Conservation (phyloP, 2,113 vertebrate species). For the Apteryx owenii region DNA sequence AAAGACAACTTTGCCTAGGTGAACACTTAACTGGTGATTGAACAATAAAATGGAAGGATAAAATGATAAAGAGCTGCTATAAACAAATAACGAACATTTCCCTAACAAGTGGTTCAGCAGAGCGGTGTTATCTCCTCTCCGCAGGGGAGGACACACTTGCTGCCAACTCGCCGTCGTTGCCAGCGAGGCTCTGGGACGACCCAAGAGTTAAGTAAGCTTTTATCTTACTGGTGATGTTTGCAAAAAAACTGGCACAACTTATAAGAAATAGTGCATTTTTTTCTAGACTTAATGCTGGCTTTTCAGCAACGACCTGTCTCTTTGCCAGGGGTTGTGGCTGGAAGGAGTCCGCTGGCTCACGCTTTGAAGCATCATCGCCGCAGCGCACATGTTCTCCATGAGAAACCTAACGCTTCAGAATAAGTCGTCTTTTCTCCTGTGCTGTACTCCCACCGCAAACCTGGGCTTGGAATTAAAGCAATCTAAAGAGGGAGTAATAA, state of each 20-base stretch:
- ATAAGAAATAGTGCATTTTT: not conserved
- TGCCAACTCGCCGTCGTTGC: not conserved
- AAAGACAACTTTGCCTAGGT: not conserved
- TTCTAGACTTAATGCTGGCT: not conserved
- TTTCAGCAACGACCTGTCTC: not conserved
- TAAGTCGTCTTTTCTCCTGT: not conserved
- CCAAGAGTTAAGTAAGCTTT: too few relatives aligned
- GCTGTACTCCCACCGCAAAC: not conserved
- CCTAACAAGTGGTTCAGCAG: not conserved
- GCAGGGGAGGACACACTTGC: not conserved
- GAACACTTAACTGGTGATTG: not conserved
- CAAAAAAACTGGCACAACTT: not conserved
- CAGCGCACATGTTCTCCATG: too few relatives aligned
- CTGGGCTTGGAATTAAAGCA: not conserved
- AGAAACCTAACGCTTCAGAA: not conserved
- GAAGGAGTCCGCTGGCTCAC: not conserved
- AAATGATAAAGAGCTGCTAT: not conserved
- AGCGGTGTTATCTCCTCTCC: not conserved
- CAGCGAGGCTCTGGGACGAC: not conserved
- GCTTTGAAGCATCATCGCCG: accelerated
- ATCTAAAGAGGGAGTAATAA: too few relatives aligned
- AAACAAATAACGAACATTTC: not conserved
- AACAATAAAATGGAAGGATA: not conserved
- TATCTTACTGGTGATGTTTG: too few relatives aligned
- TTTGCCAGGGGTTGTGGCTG: not conserved